These are phyloP conservation scores for Hoplostethus mediterraneus DNA, from an alignment of 2,797 vertebrate genomes.

Conservation along the genomic window DNA sequence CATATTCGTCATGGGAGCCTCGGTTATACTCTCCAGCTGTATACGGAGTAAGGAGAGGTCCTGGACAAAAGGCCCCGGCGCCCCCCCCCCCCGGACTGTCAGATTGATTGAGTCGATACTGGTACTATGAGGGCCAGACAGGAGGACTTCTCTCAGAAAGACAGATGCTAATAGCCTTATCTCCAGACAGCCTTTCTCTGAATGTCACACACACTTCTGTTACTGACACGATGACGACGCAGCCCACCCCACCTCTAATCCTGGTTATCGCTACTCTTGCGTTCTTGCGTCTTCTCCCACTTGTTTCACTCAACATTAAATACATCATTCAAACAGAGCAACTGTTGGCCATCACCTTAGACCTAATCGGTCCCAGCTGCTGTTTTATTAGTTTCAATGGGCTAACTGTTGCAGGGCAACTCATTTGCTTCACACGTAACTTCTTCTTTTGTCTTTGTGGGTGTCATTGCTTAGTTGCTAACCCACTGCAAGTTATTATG, in stretches of 20 bases:
- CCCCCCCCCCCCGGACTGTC: slow-evolving; percentile 37
- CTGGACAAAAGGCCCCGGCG: slow-evolving; percentile 52
- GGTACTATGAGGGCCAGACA: not conserved
- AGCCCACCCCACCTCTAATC: not conserved
- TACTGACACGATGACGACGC: not conserved
- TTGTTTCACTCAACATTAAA: too few relatives aligned
- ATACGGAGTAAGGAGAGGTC: not conserved
- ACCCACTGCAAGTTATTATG: slow-evolving; percentile 18
- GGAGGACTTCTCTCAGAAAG: not conserved
- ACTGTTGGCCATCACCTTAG: too few relatives aligned
- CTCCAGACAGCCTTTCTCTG: not conserved
- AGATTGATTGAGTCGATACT: slow-evolving; percentile 14
- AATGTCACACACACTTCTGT: not conserved
- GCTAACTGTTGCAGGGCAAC: not conserved
- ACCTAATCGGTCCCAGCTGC: not conserved
- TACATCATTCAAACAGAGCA: too few relatives aligned
- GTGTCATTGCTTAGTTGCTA: slow-evolving; percentile 32
- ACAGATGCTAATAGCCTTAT: not conserved
- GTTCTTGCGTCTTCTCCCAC: too few relatives aligned
- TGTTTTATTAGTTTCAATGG: not conserved
- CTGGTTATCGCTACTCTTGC: not conserved
- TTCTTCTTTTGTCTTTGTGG: slow-evolving; percentile 39
- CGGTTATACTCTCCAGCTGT: not conserved
- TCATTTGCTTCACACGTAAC: not conserved
- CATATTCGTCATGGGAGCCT: not conserved